These are phyloP conservation scores for Nyctalus aviator DNA, from an alignment of 2,797 vertebrate species.

Conservation along the genomic window DNA sequence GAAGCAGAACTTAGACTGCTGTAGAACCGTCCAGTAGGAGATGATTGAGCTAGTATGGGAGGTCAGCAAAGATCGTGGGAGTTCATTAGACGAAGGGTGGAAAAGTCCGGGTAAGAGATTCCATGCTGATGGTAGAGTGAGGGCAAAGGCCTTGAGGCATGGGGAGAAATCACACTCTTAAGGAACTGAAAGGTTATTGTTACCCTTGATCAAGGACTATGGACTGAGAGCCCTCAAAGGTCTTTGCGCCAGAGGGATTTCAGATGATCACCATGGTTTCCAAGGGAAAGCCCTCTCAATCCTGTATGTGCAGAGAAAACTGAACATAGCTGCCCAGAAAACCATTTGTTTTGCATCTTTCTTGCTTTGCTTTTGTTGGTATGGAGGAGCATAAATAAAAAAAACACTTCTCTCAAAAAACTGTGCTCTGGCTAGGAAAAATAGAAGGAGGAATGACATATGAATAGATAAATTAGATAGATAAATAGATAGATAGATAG, in stretches of 20 bases:
- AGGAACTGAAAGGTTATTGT: not conserved
- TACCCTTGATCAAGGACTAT: not conserved
- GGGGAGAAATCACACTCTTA: not conserved
- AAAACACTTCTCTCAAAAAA: not conserved
- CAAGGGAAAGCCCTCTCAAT: not conserved
- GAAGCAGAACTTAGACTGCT: not conserved
- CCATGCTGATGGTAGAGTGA: not conserved
- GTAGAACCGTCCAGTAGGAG: not conserved
- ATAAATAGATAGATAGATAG: not conserved
- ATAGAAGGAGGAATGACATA: not conserved
- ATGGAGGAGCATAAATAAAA: not conserved
- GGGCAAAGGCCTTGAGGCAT: not conserved
- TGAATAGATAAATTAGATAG: not conserved
- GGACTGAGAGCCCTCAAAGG: not conserved
- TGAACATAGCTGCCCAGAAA: not conserved
- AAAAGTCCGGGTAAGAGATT: not conserved
- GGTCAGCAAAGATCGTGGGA: too few species aligned
- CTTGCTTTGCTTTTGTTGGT: not conserved
- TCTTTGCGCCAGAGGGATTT: not conserved
- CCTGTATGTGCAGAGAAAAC: not conserved
- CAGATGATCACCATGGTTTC: not conserved
- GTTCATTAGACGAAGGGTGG: not conserved
- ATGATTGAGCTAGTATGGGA: not conserved
- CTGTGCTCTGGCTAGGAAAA: not conserved
- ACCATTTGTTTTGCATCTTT: not conserved